Evolutionary conservation across 2,888 invertebrate species (phyloP).

Genomic region (Gonocerus acuteangulatus): DNA sequence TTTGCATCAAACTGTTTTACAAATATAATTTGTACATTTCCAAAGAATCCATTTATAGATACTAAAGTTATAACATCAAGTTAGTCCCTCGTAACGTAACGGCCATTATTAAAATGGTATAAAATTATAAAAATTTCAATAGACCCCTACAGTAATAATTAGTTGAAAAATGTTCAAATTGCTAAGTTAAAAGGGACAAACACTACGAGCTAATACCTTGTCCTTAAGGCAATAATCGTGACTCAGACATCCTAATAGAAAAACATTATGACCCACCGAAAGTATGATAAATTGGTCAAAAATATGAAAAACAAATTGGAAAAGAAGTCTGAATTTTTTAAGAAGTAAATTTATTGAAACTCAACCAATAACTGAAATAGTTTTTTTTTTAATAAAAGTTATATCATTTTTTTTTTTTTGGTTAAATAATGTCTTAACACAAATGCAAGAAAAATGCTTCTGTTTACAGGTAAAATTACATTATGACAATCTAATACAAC

Average conservation of each 20-base stretch:
- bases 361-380: too few relatives aligned
- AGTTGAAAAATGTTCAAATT: slow-evolving; percentile 1
- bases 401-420: too few relatives aligned
- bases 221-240: slow-evolving; percentile 5
- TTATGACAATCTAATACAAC: too few relatives aligned
- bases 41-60: not conserved
- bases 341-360: too few relatives aligned
- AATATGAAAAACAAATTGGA: not conserved
- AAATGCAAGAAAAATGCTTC: too few relatives aligned
- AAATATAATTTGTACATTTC: slow-evolving; percentile 12
- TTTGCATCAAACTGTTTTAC: slow-evolving; percentile 19
- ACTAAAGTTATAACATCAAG: slow-evolving; percentile 10
- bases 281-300: not conserved
- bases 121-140: slow-evolving; percentile 15
- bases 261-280: not conserved
- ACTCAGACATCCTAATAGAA: not conserved
- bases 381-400: too few relatives aligned
- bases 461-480: too few relatives aligned
- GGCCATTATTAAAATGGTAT: slow-evolving; percentile 11
- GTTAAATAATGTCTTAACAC: too few relatives aligned
- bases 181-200: not conserved
- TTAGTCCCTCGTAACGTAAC: not conserved
- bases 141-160: not conserved
- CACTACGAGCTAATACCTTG: slow-evolving; percentile 10
- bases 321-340: too few relatives aligned